phyloP scores from a whole-genome alignment of 2,888 invertebrate genomes.

The Drosophila macrospina region DNA sequence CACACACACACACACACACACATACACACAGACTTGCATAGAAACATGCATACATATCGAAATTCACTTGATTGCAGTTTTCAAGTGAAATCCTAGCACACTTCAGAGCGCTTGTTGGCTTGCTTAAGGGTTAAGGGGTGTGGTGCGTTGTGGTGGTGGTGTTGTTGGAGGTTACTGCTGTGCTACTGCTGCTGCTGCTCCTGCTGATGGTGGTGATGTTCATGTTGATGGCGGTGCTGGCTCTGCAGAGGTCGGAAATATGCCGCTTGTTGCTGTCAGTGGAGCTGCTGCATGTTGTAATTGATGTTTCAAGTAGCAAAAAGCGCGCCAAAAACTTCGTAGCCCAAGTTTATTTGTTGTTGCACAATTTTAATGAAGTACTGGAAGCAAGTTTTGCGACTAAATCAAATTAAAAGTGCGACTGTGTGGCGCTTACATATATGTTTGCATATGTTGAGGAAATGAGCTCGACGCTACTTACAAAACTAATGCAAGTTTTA shows the following conservation, averaged over 20 bases:
- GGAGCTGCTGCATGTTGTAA: slow-evolving; percentile 66
- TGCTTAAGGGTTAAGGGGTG: slow-evolving; percentile 71
- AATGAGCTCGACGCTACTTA: slow-evolving; percentile 61
- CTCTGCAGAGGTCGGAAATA: slow-evolving; percentile 45
- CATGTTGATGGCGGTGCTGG: background rate
- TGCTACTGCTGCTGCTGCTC: background rate
- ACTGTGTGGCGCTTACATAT: slow-evolving; percentile 35
- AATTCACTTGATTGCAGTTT: slow-evolving; percentile 84
- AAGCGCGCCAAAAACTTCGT: slow-evolving; percentile 71
- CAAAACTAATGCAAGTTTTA: slow-evolving; percentile 78
- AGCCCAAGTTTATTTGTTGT: slow-evolving; percentile 75
- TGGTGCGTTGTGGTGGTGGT: slow-evolving; percentile 21
- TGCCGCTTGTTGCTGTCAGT: slow-evolving; percentile 62
- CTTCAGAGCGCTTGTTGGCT: slow-evolving; percentile 73
- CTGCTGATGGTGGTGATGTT: background rate
- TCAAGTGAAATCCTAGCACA: slow-evolving; percentile 83
- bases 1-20: slow-evolving; percentile 2
- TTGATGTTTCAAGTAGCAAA: slow-evolving; percentile 81
- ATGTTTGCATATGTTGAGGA: slow-evolving; percentile 39
- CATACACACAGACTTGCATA: slow-evolving; percentile 10
- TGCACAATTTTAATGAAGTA: slow-evolving; percentile 80
- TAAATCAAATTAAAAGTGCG: slow-evolving; percentile 78
- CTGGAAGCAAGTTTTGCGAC: slow-evolving; percentile 76
- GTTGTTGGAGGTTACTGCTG: background rate
- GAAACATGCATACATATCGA: slow-evolving; percentile 68